Base-by-base conservation (phyloP, 2,888 invertebrate genomes). In the Plebejus argus region DNA sequence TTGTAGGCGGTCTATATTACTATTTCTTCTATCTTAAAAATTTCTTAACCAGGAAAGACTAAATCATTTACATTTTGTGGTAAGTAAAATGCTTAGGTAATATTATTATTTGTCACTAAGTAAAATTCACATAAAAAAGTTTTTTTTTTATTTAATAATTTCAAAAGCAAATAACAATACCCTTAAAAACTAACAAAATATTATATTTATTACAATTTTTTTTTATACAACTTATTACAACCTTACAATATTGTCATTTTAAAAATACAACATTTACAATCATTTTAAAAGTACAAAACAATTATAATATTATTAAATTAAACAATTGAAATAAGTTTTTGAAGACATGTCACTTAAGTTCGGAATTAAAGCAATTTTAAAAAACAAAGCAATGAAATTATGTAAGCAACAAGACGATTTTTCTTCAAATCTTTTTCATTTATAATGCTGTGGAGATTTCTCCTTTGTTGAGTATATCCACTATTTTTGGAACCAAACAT, bases 341-440 rank as follows among this genome's bases (percentile, higher is more conserved):
- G 3, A 49, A 15, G 15, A 23, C 23, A 66, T 66, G 10, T 4
- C 10, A 61, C 23, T 61, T 20, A 8, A 23, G 61, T 61, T 28
- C 15, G 20, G 28, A 66, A 61, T 61, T 23, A 23, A 66, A 66
- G 66, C 66, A 33, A 28, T 66, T 66, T 33, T 18, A 15, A 66
- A 66, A 66, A 66, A 33, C 66, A 33, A 66, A 66, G 66, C 66
- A 66, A 28, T 28, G 28, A 66, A 28, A 28, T 53, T 66, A 66
- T 61, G 20, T 3, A 61, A 66, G 66, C 66, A 66, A 66, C 12
- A 66, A 28, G 12, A 66, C 6, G 5, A 15, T 61, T 66, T 20
- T 66, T 66, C 61, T 66, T 66, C 23, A 1, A 66, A 23, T 23
- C 12, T 28, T 28, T 20, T 23, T 23, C 66, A 66, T 1, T 28